Evolutionary conservation across 2,113 vertebrate genomes (phyloP).

Genomic region (Hyperopisus bebe): DNA sequence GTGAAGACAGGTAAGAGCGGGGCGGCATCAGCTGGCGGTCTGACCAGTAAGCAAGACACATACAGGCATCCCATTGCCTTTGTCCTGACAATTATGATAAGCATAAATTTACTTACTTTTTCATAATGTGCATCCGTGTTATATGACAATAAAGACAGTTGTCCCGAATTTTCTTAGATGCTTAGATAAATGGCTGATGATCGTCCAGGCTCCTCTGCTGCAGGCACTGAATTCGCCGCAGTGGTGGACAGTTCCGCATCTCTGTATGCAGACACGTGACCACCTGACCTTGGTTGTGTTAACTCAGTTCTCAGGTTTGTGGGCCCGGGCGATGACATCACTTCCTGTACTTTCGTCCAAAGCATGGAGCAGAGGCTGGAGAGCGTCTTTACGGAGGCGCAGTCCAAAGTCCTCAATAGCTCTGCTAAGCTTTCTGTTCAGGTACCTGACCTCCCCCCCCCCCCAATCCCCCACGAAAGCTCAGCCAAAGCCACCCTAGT

Average conservation of each 20-base stretch:
- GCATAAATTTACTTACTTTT: neutral
- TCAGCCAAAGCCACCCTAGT: neutral
- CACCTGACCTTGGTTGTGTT: neutral
- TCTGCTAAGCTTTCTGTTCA: constrained; percentile 80
- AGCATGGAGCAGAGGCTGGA: constrained; percentile 84
- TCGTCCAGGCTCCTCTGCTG: neutral
- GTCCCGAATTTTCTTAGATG: neutral
- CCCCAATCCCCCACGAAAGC: too few species aligned
- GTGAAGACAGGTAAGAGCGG: constrained; percentile 79
- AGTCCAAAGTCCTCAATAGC: constrained; percentile 78
- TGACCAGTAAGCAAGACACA: neutral
- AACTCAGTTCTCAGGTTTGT: constrained; percentile 85
- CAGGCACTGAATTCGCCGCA: neutral
- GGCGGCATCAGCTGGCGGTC: neutral
- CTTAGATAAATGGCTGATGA: neutral
- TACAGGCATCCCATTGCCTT: neutral
- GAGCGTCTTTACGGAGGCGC: constrained; percentile 84
- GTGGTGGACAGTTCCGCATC: neutral
- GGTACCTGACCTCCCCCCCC: constrained; percentile 54
- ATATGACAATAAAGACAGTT: neutral
- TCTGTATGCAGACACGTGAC: neutral
- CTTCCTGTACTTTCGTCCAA: constrained; percentile 85
- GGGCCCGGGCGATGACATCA: constrained; percentile 77
- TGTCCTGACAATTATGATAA: neutral
- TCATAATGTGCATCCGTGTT: neutral